Conservation (phyloP, 2,797 vertebrate genomes). For the Halcyon leucocephala region DNA sequence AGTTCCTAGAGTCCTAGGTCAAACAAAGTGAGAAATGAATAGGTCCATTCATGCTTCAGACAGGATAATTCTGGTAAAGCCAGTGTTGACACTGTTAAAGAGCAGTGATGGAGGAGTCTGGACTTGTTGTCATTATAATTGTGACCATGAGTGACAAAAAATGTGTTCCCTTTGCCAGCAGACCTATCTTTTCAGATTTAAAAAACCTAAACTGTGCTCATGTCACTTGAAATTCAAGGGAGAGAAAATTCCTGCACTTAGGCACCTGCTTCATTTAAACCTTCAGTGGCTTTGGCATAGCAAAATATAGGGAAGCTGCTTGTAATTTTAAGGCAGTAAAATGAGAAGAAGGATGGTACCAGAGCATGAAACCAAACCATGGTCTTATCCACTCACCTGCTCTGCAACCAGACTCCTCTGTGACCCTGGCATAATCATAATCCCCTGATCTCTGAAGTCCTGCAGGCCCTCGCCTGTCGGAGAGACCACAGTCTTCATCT, state of each 20-base stretch:
- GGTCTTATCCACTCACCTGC: neutral
- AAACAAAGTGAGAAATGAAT: constrained; percentile 71
- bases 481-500: neutral
- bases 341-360: neutral
- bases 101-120: constrained; percentile 69
- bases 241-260: neutral
- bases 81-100: constrained; percentile 73
- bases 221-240: constrained; percentile 3
- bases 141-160: constrained; percentile 70
- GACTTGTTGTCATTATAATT: constrained; percentile 76
- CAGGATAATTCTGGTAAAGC: constrained; percentile 73
- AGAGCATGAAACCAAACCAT: neutral
- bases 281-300: neutral
- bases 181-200: constrained; percentile 36
- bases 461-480: rapidly evolving
- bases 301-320: neutral
- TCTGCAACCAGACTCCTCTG: neutral
- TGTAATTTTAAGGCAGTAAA: neutral
- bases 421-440: neutral
- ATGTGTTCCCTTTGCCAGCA: constrained; percentile 24
- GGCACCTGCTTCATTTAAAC: neutral
- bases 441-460: neutral
- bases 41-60: constrained; percentile 73
- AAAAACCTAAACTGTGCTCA: neutral
- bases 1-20: constrained; percentile 26